A percentile compares a stretch with the other conserved stretches of the same genome.
Evolutionary conservation across 2,113 vertebrate genomes (phyloP).

Genomic region (Seriola dumerili): DNA sequence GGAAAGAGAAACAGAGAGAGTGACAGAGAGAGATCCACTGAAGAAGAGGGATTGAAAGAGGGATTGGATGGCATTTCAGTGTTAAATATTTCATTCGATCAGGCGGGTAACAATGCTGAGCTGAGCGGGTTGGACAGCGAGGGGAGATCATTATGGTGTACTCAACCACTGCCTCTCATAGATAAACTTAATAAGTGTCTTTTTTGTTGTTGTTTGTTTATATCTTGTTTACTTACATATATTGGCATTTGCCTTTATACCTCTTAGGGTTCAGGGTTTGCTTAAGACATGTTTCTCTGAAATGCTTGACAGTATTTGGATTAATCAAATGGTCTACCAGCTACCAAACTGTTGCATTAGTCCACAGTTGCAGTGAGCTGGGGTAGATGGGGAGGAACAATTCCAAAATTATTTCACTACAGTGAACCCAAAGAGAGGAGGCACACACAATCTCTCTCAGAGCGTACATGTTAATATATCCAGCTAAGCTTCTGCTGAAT

Average conservation of each 20-base stretch:
- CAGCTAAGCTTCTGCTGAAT: slow-evolving; percentile 40
- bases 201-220: slow-evolving; percentile 3
- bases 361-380: slow-evolving; percentile 15
- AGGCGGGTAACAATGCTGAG: slow-evolving; percentile 64
- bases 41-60: slow-evolving; percentile 44
- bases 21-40: slow-evolving; percentile 39
- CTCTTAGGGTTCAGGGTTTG: background rate
- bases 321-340: background rate
- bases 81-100: slow-evolving; percentile 78
- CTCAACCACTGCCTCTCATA: slow-evolving; percentile 11
- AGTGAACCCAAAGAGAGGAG: slow-evolving; percentile 35
- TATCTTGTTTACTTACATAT: background rate
- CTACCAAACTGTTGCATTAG: slow-evolving; percentile 15
- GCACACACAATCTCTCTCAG: slow-evolving; percentile 21
- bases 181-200: slow-evolving; percentile 1
- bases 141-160: slow-evolving; percentile 43
- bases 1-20: slow-evolving; percentile 45
- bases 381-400: slow-evolving; percentile 24
- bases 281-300: background rate
- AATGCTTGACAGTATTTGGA: background rate
- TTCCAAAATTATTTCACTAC: slow-evolving; percentile 44
- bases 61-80: slow-evolving; percentile 68
- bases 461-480: slow-evolving; percentile 19
- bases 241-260: background rate
- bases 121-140: slow-evolving; percentile 46